Evolutionary conservation across 1,140 invertebrate genomes (phyloP).

Genomic region (Danaus melanippus): DNA sequence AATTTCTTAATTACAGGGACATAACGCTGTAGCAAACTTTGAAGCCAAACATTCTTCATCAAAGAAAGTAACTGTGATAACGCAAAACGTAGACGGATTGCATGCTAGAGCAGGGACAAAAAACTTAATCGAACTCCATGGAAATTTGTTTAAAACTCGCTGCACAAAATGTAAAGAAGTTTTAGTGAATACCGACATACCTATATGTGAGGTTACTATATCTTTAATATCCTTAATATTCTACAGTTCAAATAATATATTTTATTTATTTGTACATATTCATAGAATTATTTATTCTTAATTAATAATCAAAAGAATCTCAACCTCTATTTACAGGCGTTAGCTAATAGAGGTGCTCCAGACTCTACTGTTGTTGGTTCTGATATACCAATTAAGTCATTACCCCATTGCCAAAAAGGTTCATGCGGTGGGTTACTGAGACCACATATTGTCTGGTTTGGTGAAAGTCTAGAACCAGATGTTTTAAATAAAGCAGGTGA

Average conservation of each 20-base stretch:
- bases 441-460: constrained; percentile 94
- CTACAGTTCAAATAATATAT: no score
- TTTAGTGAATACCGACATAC: constrained; percentile 80
- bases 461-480: constrained; percentile 81
- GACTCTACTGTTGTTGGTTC: constrained; percentile 54
- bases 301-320: constrained; percentile 1
- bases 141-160: constrained; percentile 85
- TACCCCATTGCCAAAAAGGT: constrained; percentile 80
- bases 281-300: not conserved
- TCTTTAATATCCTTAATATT: constrained; percentile 2
- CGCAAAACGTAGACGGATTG: constrained; percentile 95
- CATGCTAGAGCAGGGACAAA: constrained; percentile 87
- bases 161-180: constrained; percentile 85
- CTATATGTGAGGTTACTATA: constrained; percentile 80
- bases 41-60: constrained; percentile 77
- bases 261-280: constrained; percentile 1
- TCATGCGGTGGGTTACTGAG: constrained; percentile 82
- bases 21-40: constrained; percentile 84
- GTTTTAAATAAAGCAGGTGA: constrained; percentile 78
- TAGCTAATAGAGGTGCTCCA: constrained; percentile 57
- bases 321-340: constrained; percentile 37
- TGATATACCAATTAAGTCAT: constrained; percentile 76
- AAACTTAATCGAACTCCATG: constrained; percentile 92
- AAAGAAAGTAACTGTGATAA: constrained; percentile 81
- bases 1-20: constrained; percentile 75